Base-by-base conservation (phyloP, 2,888 invertebrate species). In the Lycia hirtaria region DNA sequence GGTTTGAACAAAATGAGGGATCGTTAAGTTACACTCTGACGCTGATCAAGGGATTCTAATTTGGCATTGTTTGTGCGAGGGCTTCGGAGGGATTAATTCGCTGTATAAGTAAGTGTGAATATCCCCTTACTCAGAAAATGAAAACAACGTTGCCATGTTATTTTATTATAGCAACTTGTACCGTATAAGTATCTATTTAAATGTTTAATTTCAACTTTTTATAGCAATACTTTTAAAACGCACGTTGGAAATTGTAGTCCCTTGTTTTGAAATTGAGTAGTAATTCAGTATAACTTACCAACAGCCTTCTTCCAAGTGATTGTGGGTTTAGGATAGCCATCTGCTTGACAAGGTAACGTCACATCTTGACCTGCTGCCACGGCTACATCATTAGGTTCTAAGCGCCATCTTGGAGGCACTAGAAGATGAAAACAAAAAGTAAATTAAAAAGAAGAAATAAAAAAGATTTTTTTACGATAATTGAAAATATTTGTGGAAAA, bases 381-480 rank as follows among this genome's bases (percentile, higher is more conserved):
- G 64, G 95, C 96, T n/a, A 95, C 93, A 77, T 97, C 97, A 62
- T 94, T 93, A 0, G 97, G 97, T 78, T 98, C 97, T 69, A 97
- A 92, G 14, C 97, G 94, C 96, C 97, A 97, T 77, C 97, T 95
- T 17, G 98, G 97, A 37, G 98, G 98, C 64, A 98, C 97, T 97
- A 56, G 32, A 50, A 56, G 30, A 35, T 5, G 3, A 15, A 9
- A 26, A 26, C 17, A 9, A 15, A 12, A 20, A 37, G 10, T 19
- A n/a, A 28, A 12, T 50, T 32, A 41, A 19, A 19, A n/a, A 7
- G n/a, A n/a, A n/a, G n/a, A n/a, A n/a, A n/a, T n/a, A n/a, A n/a
- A n/a, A n/a, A n/a, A n/a, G n/a, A n/a, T n/a, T n/a, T n/a, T n/a
- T n/a, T n/a, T n/a, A n/a, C n/a, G n/a, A n/a, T n/a, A n/a, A n/a